phyloP scores from a whole-genome alignment of 2,797 vertebrate genomes.

The Melanogrammus aeglefinus region DNA sequence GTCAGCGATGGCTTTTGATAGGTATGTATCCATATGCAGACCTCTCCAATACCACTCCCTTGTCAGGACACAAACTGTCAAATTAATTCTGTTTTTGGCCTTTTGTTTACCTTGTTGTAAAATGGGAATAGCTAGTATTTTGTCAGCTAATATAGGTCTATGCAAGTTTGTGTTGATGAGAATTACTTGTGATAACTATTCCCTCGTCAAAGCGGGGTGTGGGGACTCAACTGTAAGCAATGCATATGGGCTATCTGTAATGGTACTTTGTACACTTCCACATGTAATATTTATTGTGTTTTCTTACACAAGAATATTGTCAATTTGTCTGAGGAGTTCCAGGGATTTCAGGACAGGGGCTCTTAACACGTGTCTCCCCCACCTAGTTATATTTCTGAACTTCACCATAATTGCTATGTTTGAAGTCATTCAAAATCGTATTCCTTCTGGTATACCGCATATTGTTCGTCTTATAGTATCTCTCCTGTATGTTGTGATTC shows the following conservation, averaged over 20 bases:
- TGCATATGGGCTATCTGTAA: conserved; percentile 1
- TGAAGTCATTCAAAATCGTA: conserved; percentile 11
- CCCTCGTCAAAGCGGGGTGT: not conserved
- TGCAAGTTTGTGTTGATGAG: not conserved
- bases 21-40: conserved; percentile 31
- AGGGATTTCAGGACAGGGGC: conserved; percentile 28
- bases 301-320: conserved; percentile 30
- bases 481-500: conserved; percentile 23
- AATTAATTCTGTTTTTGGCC: conserved; percentile 17
- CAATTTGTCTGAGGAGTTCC: conserved; percentile 24
- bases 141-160: not conserved
- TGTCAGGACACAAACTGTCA: conserved; percentile 22
- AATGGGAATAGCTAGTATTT: not conserved
- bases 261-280: conserved; percentile 22
- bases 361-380: conserved; percentile 34
- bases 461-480: conserved; percentile 25
- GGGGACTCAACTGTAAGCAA: not conserved
- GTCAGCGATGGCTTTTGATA: conserved; percentile 33
- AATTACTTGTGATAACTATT: conserved; percentile 6
- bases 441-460: conserved; percentile 8
- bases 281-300: conserved; percentile 25
- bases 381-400: conserved; percentile 23
- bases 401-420: conserved; percentile 22
- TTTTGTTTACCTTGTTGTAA: conserved; percentile 27
- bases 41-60: conserved; percentile 20